phyloP scores from a whole-genome alignment of 2,888 invertebrate species.

The Phyllotreta striolata region DNA sequence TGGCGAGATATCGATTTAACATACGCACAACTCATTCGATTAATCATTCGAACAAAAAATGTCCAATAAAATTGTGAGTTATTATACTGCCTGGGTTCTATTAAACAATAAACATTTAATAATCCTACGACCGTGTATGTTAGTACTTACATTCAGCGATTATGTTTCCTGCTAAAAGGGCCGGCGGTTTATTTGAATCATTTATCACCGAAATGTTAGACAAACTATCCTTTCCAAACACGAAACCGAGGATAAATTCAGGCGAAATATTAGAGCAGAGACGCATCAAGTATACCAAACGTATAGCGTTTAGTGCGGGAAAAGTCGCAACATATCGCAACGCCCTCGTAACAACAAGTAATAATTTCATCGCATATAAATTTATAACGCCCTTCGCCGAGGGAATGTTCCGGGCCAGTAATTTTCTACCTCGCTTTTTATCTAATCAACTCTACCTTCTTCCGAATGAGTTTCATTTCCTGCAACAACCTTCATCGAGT shows the following conservation, averaged over 20 bases:
- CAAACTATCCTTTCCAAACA: slow-evolving; percentile 29
- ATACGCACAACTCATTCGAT: too few species aligned
- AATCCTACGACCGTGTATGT: neutral
- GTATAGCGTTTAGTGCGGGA: neutral
- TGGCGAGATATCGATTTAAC: too few species aligned
- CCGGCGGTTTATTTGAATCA: slow-evolving; percentile 18
- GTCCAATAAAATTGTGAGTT: too few species aligned
- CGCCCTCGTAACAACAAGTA: neutral
- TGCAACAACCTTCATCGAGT: neutral
- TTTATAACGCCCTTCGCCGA: too few species aligned
- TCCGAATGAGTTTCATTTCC: neutral
- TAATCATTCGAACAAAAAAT: too few species aligned
- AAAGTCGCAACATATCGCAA: neutral
- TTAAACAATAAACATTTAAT: too few species aligned
- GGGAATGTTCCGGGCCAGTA: too few species aligned
- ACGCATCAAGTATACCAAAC: neutral
- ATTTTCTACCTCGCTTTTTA: too few species aligned
- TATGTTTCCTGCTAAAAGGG: neutral
- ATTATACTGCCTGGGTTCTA: too few species aligned
- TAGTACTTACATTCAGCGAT: slow-evolving; percentile 16
- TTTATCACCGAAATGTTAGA: slow-evolving; percentile 23
- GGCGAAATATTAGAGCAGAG: slow-evolving; percentile 7
- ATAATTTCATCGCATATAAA: too few species aligned
- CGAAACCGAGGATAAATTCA: slow-evolving; percentile 18
- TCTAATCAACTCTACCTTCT: too few species aligned